phyloP scores from a whole-genome alignment of 2,113 vertebrate species.

The pig (Sus scrofa) region DNA sequence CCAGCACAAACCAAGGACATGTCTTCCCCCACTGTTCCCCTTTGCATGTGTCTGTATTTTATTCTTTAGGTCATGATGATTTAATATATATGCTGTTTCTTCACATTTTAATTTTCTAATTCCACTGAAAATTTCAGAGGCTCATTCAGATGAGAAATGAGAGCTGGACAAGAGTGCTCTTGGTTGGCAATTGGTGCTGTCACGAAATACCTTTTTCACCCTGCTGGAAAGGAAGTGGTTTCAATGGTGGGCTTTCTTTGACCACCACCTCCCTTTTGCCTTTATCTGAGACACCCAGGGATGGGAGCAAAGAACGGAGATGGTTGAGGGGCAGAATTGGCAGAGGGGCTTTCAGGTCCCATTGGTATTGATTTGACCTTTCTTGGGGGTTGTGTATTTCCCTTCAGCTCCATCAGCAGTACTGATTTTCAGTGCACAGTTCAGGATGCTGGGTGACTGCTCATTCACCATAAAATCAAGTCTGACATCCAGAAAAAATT shows the following conservation, averaged over 20 bases:
- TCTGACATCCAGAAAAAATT: background rate
- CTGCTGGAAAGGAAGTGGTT: background rate
- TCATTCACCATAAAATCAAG: background rate
- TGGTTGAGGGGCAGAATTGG: background rate
- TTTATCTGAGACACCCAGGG: background rate
- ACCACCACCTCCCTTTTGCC: background rate
- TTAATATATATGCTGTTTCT: background rate
- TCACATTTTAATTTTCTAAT: background rate
- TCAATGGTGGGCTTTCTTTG: background rate
- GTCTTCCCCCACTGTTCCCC: rapidly evolving
- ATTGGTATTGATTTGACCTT: background rate
- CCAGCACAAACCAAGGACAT: background rate
- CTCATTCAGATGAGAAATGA: background rate
- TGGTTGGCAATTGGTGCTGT: background rate
- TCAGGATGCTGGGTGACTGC: background rate
- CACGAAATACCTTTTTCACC: background rate
- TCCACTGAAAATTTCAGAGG: background rate
- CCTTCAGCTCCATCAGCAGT: background rate
- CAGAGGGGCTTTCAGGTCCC: background rate
- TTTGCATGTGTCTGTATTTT: background rate
- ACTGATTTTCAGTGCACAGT: background rate
- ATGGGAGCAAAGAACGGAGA: background rate
- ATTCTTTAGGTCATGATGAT: background rate
- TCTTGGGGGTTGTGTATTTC: background rate
- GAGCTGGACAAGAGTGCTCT: background rate